These are phyloP conservation scores for Acinonyx jubatus DNA, from an alignment of 2,113 vertebrate species.

Conservation along the genomic window DNA sequence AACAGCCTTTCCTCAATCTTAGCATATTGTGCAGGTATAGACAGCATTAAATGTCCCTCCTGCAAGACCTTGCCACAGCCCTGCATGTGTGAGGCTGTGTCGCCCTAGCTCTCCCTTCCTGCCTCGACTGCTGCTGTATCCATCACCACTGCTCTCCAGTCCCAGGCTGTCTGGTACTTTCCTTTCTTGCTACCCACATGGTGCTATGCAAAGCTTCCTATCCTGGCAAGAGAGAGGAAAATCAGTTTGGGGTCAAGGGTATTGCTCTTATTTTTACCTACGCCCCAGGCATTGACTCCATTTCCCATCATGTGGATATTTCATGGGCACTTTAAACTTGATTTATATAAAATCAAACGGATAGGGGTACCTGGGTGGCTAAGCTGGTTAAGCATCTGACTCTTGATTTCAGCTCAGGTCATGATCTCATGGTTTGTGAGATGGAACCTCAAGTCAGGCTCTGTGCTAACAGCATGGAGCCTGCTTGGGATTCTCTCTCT, in stretches of 20 bases:
- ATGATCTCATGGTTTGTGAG: no score
- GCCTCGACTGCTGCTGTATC: no score
- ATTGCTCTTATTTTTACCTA: conserved; percentile 42
- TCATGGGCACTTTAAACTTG: not conserved
- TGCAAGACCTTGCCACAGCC: not conserved
- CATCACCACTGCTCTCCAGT: conserved; percentile 27
- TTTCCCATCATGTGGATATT: not conserved
- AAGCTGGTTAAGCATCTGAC: no score
- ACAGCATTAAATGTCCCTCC: not conserved
- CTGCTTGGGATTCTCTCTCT: no score
- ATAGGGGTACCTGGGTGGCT: not conserved
- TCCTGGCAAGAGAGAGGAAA: conserved; percentile 67
- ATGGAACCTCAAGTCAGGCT: no score
- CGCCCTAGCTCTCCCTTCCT: not conserved
- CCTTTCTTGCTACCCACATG: conserved; percentile 11
- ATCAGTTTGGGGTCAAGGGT: conserved; percentile 38
- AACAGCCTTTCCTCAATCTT: not conserved
- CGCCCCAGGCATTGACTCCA: not conserved
- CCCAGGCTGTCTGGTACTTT: conserved; percentile 41
- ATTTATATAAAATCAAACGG: not conserved
- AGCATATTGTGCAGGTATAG: not conserved
- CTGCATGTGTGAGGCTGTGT: not conserved
- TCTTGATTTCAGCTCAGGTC: no score
- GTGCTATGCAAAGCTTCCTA: conserved; percentile 57
- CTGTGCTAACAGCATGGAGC: no score